phyloP scores from a whole-genome alignment of 2,797 vertebrate genomes.

The Gouania willdenowi region DNA sequence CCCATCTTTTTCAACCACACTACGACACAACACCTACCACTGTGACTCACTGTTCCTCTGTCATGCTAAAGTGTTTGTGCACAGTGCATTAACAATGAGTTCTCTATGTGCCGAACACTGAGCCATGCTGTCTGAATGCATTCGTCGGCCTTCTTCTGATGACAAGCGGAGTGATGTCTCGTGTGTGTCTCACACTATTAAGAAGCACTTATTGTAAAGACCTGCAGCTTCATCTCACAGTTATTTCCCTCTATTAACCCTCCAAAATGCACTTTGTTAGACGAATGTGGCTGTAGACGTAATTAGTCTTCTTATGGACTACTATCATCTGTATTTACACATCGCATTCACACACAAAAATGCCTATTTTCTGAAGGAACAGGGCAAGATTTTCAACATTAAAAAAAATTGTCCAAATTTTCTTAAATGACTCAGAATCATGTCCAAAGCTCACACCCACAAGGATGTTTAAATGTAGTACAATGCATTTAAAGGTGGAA shows the following conservation, averaged over 20 bases:
- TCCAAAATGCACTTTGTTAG: too few species aligned
- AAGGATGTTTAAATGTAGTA: too few species aligned
- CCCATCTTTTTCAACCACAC: slow-evolving; percentile 37
- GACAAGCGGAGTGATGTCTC: slow-evolving; percentile 44
- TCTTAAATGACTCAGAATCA: too few species aligned
- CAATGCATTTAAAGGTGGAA: too few species aligned
- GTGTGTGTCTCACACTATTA: slow-evolving; percentile 18
- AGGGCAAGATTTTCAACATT: too few species aligned
- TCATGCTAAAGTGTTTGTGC: slow-evolving; percentile 40
- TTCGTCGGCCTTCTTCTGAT: slow-evolving; percentile 24
- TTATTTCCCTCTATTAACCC: neutral
- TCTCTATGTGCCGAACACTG: slow-evolving; percentile 29
- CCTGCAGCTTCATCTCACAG: slow-evolving; percentile 14
- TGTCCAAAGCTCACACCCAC: too few species aligned
- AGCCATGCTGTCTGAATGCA: slow-evolving; percentile 34
- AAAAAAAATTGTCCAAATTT: too few species aligned
- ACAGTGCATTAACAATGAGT: slow-evolving; percentile 39
- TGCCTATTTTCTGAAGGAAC: too few species aligned
- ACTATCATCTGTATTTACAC: too few species aligned
- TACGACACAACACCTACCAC: slow-evolving; percentile 57
- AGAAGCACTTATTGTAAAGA: slow-evolving; percentile 11
- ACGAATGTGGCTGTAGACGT: too few species aligned
- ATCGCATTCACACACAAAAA: too few species aligned
- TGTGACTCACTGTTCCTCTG: slow-evolving; percentile 53
- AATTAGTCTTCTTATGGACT: too few species aligned